phyloP scores from a whole-genome alignment of 92 coral and sea anemone species.

The Palythoa caribaeorum region DNA sequence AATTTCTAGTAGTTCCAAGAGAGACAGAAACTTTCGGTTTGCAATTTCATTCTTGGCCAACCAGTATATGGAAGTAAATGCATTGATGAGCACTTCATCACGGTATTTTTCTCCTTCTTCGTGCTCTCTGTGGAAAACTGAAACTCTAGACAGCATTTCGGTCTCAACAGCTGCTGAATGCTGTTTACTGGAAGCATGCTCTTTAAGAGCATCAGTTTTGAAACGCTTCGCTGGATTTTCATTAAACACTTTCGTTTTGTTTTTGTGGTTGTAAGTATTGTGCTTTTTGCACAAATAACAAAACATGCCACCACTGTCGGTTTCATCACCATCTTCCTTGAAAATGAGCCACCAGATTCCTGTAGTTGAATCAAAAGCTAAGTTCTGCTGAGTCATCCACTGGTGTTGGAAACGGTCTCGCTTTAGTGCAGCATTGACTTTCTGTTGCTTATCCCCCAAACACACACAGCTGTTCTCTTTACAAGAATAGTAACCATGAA shows the following conservation, averaged over 20 bases:
- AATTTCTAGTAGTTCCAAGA: constrained; percentile 44
- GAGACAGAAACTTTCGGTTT: constrained; percentile 56
- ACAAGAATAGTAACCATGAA: constrained; percentile 58
- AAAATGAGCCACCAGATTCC: constrained; percentile 54
- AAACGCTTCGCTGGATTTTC: constrained; percentile 45
- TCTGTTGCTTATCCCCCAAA: constrained; percentile 52
- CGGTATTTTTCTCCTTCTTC: constrained; percentile 49
- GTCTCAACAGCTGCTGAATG: constrained; percentile 57
- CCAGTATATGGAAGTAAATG: constrained; percentile 44
- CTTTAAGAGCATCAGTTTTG: constrained; percentile 54
- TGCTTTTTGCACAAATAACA: constrained; percentile 55
- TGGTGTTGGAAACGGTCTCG: constrained; percentile 55
- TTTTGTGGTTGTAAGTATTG: constrained; percentile 47
- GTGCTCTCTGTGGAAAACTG: constrained; percentile 45
- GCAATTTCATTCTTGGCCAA: constrained; percentile 51
- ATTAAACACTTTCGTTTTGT: constrained; percentile 45
- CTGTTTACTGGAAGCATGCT: constrained; percentile 50
- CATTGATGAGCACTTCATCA: constrained; percentile 54
- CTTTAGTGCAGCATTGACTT: constrained; percentile 45
- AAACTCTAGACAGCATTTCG: constrained; percentile 41
- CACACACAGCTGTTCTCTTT: constrained; percentile 48
- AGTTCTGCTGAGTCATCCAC: constrained; percentile 34
- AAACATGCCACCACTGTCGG: constrained; percentile 58
- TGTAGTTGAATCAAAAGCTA: constrained; percentile 51
- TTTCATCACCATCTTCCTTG: constrained; percentile 48